phyloP scores from a whole-genome alignment of 2,888 invertebrate species.

The Entomobrya multifasciata region DNA sequence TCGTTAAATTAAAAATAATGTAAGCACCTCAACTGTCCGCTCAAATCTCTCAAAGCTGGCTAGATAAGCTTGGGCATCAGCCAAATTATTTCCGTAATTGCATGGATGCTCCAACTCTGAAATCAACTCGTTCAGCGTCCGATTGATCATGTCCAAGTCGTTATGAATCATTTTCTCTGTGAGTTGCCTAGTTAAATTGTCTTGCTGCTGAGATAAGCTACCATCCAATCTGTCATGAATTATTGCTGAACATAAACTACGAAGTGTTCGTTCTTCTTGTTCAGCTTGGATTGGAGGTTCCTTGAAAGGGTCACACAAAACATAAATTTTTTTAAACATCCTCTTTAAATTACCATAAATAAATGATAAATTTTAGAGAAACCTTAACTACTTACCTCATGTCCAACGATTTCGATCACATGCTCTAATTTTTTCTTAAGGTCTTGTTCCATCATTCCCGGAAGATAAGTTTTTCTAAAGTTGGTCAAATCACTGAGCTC shows the following conservation, averaged over 20 bases:
- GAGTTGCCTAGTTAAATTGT: slow-evolving; percentile 82
- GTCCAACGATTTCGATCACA: slow-evolving; percentile 38
- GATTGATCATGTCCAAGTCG: slow-evolving; percentile 87
- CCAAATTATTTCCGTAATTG: slow-evolving; percentile 88
- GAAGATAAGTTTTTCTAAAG: slow-evolving; percentile 34
- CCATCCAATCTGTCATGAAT: slow-evolving; percentile 44
- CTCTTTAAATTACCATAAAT: too few species aligned
- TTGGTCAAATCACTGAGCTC: slow-evolving; percentile 38
- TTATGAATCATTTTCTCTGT: slow-evolving; percentile 86
- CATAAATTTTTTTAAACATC: background rate
- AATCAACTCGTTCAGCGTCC: slow-evolving; percentile 86
- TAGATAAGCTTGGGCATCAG: slow-evolving; percentile 87
- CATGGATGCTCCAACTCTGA: slow-evolving; percentile 86
- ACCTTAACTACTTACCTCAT: slow-evolving; percentile 44
- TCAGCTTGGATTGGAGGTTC: slow-evolving; percentile 71
- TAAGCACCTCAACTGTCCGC: slow-evolving; percentile 87
- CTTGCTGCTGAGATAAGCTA: slow-evolving; percentile 43
- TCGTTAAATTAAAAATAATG: background rate
- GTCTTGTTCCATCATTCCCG: slow-evolving; percentile 53
- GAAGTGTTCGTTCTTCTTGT: slow-evolving; percentile 52
- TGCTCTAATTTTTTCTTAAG: slow-evolving; percentile 42
- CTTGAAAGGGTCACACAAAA: slow-evolving; percentile 23
- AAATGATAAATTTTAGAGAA: too few species aligned
- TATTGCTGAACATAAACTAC: slow-evolving; percentile 44
- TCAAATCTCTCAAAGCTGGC: slow-evolving; percentile 89